A percentile compares a stretch with the other conserved stretches of the same genome.
phyloP scores from a whole-genome alignment of 1,140 invertebrate species.

The Agrilus planipennis region DNA sequence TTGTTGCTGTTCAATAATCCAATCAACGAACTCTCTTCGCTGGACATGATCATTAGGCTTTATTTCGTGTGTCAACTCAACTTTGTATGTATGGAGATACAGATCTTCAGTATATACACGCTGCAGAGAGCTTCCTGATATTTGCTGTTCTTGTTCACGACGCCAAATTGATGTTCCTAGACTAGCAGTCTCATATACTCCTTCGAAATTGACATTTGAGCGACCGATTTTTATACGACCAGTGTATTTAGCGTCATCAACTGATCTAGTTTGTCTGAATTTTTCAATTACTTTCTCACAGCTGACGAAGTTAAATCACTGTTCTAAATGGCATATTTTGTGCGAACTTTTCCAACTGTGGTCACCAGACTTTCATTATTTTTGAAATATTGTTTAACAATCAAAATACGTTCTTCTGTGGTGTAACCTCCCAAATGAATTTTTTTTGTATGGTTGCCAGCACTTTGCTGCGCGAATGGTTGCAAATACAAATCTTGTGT shows the following conservation, averaged over 20 bases:
- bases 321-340: slow-evolving; percentile 21
- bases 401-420: too few relatives aligned
- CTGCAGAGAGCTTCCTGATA: slow-evolving; percentile 21
- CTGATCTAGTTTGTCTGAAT: too few relatives aligned
- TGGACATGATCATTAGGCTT: slow-evolving; percentile 17
- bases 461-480: too few relatives aligned
- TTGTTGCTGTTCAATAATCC: slow-evolving; percentile 11
- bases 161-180: slow-evolving; percentile 22
- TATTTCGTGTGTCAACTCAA: slow-evolving; percentile 16
- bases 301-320: slow-evolving; percentile 20
- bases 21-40: slow-evolving; percentile 12
- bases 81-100: slow-evolving; percentile 17
- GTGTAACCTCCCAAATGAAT: too few relatives aligned
- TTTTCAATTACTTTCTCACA: slow-evolving; percentile 22
- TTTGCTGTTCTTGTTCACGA: slow-evolving; percentile 17
- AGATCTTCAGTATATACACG: slow-evolving; percentile 15
- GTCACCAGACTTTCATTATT: slow-evolving; percentile 20
- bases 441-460: too few relatives aligned
- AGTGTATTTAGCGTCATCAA: slow-evolving; percentile 10
- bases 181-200: slow-evolving; percentile 18
- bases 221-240: slow-evolving; percentile 8
- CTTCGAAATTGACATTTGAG: slow-evolving; percentile 18
- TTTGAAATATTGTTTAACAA: too few relatives aligned
- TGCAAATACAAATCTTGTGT: too few relatives aligned
- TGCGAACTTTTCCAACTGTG: slow-evolving; percentile 15